Evolutionary conservation across 2,113 vertebrate species (phyloP), one percentile per base, ranked within the genome.

Genomic region (Seriola aureovittata): DNA sequence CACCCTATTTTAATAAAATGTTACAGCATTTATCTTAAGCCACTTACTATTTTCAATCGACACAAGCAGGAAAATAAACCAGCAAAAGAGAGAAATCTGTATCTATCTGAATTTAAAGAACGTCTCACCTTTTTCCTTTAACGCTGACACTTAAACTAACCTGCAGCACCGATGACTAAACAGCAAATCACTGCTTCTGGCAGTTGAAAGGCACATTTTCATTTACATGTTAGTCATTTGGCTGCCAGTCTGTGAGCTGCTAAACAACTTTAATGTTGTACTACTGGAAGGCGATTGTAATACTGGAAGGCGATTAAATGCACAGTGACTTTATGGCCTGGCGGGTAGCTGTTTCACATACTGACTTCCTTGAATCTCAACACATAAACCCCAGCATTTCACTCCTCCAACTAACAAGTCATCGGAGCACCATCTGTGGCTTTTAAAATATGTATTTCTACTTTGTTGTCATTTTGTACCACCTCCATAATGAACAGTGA

Each of bases 401-500:
- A 14, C 57, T 54, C 67, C 72, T 80, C 17, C 0, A 1, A 62
- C 62, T 84, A 81, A 84, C 75, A 78, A 85, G 71, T 82, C 84
- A 78, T 81, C 38, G 0, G 34, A 57, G 83, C 40, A 2, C 78
- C n/a, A 38, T 73, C 70, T 78, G 78, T 40, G 17, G 48, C 76
- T 67, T 25, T 23, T 71, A 48, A 84, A 64, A 72, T 75, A 58
- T 82, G 80, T 42, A 75, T 84, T 42, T 75, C 21, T 55, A 13
- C 40, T 83, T 57, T 74, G 82, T 34, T 84, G 75, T 82, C 82
- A 67, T 75, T 86, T 81, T 48, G 38, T 11, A 44, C 9, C 54
- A 60, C 54, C 66, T 80, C 46, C 60, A 29, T 80, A 67, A 84
- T 81, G 87, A 86, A 86, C 55, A n/a, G 63, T 16, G 60, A 76